These are phyloP conservation scores for Limnodromus scolopaceus DNA, from an alignment of 2,797 vertebrate species.

Conservation along the genomic window DNA sequence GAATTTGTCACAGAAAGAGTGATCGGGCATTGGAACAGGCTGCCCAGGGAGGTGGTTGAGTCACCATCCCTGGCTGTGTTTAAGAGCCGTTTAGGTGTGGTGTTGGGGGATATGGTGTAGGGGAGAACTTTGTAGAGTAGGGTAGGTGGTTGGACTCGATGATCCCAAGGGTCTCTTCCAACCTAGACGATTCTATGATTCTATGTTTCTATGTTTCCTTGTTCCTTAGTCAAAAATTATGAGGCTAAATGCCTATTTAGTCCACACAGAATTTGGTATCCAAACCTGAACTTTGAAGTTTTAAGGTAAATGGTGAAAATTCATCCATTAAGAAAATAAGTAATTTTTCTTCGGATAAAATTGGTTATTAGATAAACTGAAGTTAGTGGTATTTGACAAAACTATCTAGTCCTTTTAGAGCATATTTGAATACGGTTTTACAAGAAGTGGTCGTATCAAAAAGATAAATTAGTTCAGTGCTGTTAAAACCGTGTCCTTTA, in stretches of 20 bases:
- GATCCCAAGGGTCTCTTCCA: too few relatives aligned
- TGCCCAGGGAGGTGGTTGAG: too few relatives aligned
- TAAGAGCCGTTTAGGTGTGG: too few relatives aligned
- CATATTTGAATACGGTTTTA: not conserved
- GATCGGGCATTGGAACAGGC: too few relatives aligned
- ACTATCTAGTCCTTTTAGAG: not conserved
- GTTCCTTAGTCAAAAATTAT: not conserved
- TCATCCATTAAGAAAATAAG: not conserved
- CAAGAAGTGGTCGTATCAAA: not conserved
- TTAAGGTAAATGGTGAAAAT: not conserved
- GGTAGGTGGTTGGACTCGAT: too few relatives aligned
- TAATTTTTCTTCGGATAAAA: not conserved
- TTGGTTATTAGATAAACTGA: not conserved
- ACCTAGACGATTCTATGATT: too few relatives aligned
- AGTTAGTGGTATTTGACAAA: not conserved
- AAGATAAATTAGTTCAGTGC: not conserved
- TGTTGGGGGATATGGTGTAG: too few relatives aligned
- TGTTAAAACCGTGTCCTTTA: not conserved
- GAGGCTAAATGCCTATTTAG: not conserved
- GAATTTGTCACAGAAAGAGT: too few relatives aligned
- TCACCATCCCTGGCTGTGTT: too few relatives aligned
- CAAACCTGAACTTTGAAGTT: not conserved
- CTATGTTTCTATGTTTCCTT: too few relatives aligned
- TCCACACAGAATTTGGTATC: not conserved
- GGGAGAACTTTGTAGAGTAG: too few relatives aligned